A percentile compares a stretch with the other conserved stretches of the same genome.
These are phyloP conservation scores for Panagrolaimus sp. DNA, from an alignment of 1,140 invertebrate species.

Conservation along the genomic window DNA sequence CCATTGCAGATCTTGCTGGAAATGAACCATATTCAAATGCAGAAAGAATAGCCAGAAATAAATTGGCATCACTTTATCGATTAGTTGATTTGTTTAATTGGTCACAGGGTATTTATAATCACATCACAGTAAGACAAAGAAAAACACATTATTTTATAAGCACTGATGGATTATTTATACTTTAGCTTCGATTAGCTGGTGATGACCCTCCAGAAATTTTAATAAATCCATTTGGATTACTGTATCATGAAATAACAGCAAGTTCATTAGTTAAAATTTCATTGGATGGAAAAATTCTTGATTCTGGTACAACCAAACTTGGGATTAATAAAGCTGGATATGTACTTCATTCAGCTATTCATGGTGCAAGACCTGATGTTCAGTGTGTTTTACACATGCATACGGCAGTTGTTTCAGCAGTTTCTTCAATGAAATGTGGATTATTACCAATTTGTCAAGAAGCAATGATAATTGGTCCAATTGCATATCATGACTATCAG, in stretches of 20 bases:
- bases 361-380: conserved; percentile 89
- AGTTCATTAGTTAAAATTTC: conserved; percentile 89
- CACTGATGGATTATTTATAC: conserved; percentile 8
- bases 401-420: conserved; percentile 79
- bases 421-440: conserved; percentile 64
- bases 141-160: no score
- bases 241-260: conserved; percentile 93
- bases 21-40: conserved; percentile 88
- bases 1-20: conserved; percentile 93
- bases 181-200: conserved; percentile 13
- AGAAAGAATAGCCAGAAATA: conserved; percentile 89
- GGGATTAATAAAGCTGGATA: conserved; percentile 70
- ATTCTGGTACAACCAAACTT: conserved; percentile 84
- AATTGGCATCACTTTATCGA: conserved; percentile 87
- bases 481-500: conserved; percentile 63
- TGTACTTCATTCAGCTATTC: conserved; percentile 85
- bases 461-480: conserved; percentile 60
- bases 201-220: conserved; percentile 70
- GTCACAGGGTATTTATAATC: conserved; percentile 77
- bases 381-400: conserved; percentile 91
- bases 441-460: conserved; percentile 62
- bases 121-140: conserved; percentile 66
- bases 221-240: conserved; percentile 88
- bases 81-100: conserved; percentile 91
- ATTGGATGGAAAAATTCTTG: conserved; percentile 71